Conservation (phyloP, 2,113 vertebrate genomes). For the Dromiciops gliroides region DNA sequence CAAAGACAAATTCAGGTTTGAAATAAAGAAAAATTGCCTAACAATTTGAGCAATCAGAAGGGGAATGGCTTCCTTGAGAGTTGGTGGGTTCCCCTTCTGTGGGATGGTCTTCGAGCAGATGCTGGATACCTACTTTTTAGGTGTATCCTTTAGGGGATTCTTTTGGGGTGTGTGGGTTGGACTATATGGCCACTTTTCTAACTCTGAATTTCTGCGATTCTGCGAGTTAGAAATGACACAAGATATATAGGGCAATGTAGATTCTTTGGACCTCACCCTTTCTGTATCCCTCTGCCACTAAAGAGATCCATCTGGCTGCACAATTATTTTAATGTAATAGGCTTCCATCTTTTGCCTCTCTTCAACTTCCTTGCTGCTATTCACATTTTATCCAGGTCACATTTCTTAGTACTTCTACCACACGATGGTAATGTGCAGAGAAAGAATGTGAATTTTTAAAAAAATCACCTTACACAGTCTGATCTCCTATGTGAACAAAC, state of each 20-base stretch:
- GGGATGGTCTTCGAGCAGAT: neutral
- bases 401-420: neutral
- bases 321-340: neutral
- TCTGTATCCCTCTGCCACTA: neutral
- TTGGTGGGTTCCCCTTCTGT: neutral
- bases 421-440: neutral
- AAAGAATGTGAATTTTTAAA: neutral
- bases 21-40: neutral
- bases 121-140: neutral
- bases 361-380: neutral
- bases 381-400: neutral
- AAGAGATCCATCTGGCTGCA: neutral
- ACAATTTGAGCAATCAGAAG: neutral
- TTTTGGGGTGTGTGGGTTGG: neutral
- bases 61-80: neutral
- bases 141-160: neutral
- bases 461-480: neutral
- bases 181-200: neutral
- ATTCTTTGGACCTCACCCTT: neutral
- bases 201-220: neutral
- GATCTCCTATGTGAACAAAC: neutral
- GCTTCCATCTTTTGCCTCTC: neutral
- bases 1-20: neutral
- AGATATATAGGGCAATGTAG: neutral
- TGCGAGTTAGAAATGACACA: neutral